Conservation (phyloP, 1,140 invertebrate species). For the Lucilia cuprina region DNA sequence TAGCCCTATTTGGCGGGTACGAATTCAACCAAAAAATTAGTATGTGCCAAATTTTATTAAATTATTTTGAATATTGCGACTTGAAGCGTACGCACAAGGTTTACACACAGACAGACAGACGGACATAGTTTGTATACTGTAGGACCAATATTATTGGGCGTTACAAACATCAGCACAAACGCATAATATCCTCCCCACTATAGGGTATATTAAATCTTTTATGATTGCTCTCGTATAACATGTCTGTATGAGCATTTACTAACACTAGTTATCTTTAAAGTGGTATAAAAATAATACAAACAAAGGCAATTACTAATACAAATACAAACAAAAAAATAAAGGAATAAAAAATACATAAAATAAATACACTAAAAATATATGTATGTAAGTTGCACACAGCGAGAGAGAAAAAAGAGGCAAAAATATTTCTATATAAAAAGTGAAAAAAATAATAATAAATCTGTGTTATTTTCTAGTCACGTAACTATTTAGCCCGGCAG, state of each 20-base stretch:
- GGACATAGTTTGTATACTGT: too few species aligned
- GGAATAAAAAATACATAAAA: neutral
- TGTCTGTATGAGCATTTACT: neutral
- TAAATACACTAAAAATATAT: neutral
- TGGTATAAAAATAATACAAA: neutral
- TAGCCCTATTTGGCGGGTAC: too few species aligned
- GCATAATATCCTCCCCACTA: too few species aligned
- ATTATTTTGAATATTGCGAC: too few species aligned
- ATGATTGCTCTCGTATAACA: too few species aligned
- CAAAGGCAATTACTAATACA: neutral
- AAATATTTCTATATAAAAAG: neutral
- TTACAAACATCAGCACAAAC: too few species aligned
- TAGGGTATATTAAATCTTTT: too few species aligned
- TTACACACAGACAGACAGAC: too few species aligned
- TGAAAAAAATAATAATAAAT: conserved; percentile 19
- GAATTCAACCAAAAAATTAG: too few species aligned
- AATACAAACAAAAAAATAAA: neutral
- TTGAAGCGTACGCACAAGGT: too few species aligned
- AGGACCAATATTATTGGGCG: too few species aligned
- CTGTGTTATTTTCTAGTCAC: conserved; percentile 33
- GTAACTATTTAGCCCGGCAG: conserved; percentile 33
- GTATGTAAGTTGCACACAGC: neutral
- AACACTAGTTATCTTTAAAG: conserved; percentile 29
- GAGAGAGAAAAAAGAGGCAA: neutral
- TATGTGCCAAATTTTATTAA: too few species aligned